Evolutionary conservation across 2,113 vertebrate genomes (phyloP).

Genomic region (Oxyruncus cristatus): DNA sequence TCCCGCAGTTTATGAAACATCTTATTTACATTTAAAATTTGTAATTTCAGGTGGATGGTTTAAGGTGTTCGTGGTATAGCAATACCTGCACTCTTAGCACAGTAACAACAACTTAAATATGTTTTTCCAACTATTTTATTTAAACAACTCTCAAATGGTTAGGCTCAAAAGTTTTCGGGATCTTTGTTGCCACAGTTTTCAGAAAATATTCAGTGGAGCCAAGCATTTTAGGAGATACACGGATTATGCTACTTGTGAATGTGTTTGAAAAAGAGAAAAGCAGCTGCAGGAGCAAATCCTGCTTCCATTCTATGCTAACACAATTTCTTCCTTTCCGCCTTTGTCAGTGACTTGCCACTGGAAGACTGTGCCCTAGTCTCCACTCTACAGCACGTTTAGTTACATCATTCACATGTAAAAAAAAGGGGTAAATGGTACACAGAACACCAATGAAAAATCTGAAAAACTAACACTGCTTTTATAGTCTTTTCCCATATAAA

Average conservation of each 20-base stretch:
- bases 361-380: not conserved
- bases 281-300: not conserved
- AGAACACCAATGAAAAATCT: not conserved
- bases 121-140: not conserved
- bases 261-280: not conserved
- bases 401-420: not conserved
- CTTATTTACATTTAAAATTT: not conserved
- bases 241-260: not conserved
- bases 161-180: not conserved
- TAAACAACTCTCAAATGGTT: not conserved
- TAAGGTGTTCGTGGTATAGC: not conserved
- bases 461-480: not conserved
- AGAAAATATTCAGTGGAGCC: not conserved
- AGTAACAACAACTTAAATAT: not conserved
- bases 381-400: not conserved
- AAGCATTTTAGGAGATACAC: not conserved
- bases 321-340: not conserved
- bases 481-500: not conserved
- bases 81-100: not conserved
- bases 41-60: not conserved
- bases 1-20: not conserved
- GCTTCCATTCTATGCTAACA: not conserved
- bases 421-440: not conserved
- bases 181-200: not conserved
- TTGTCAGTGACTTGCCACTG: not conserved